These are phyloP conservation scores for Amiota communis DNA, from an alignment of 2,888 invertebrate species.

Conservation along the genomic window DNA sequence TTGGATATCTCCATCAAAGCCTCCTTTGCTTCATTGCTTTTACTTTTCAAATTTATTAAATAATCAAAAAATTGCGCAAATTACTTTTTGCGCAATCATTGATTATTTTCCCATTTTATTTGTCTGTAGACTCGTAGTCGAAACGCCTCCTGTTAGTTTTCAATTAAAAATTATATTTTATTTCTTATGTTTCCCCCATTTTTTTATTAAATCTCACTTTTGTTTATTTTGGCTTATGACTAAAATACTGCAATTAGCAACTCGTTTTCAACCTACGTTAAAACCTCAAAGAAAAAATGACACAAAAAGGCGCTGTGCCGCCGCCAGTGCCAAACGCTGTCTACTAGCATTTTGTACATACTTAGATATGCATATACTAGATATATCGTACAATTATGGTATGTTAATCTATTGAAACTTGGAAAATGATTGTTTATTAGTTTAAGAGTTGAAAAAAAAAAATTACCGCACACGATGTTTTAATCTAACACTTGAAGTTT, in stretches of 20 bases:
- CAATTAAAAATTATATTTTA: slow-evolving; percentile 23
- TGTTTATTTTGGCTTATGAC: slow-evolving; percentile 16
- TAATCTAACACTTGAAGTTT: background rate
- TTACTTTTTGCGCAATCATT: slow-evolving; percentile 13
- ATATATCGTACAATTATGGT: background rate
- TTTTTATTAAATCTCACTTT: background rate
- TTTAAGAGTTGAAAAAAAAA: background rate
- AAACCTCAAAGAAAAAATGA: background rate
- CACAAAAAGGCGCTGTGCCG: slow-evolving; percentile 2
- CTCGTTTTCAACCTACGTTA: slow-evolving; percentile 6
- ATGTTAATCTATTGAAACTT: background rate
- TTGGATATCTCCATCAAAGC: background rate
- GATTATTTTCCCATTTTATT: slow-evolving; percentile 1
- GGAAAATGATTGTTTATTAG: background rate
- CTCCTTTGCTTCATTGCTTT: background rate
- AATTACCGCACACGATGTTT: slow-evolving; percentile 21
- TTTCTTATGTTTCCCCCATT: background rate
- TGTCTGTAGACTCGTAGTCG: slow-evolving; percentile 2
- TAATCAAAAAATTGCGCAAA: slow-evolving; percentile 25
- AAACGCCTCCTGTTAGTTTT: slow-evolving; percentile 21
- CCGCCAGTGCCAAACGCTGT: background rate
- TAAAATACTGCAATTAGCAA: slow-evolving; percentile 28
- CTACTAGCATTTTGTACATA: background rate
- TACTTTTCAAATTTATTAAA: slow-evolving; percentile 15
- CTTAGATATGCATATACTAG: too few species aligned